Evolutionary conservation across 2,113 vertebrate species (phyloP), one percentile per base, ranked within the genome.

Genomic region (Nycticorax nycticorax): DNA sequence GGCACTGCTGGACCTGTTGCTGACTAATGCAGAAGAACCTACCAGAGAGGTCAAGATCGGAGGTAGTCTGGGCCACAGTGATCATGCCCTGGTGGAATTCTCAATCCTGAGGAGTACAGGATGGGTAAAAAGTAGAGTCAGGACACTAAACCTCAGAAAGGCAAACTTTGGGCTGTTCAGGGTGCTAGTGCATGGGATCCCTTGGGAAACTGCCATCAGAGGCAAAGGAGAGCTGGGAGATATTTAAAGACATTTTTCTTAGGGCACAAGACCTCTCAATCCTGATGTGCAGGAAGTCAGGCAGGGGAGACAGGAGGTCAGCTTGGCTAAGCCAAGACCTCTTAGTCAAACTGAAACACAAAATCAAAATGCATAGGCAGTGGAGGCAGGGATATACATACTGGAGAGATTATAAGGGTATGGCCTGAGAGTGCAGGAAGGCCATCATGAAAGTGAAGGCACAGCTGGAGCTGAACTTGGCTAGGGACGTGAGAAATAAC

Each of bases 31-130:
- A 16, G 37, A 67, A 68, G 53, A 33, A 23, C 16, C 30, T 55
- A 10, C 0, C 0, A 4, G 12, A n/a, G 32, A 30, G 2, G 18
- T 59, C 18, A 69, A 41, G 8, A 28, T 1, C 37, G 28, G 35
- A 33, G 5, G n/a, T 33, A 37, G 19, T 47, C 28, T 63, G 60
- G 37, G 22, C 50, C 27, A 16, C 48, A 69, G 33, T 11, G 22
- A 20, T 33, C n/a, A 52, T 63, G 47, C 35, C 12, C 9, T 15
- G 5, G 30, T 33, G 5, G 21, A 50, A 41, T 52, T 63, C 22
- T 33, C 35, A 52, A 14, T 27, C 28, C 33, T 47, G 35, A 12
- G 8, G 20, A 8, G 14, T 37, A 56, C 12, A 56, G 27, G 9
- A 32, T 24, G 8, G 15, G 32, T 55, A 43, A 43, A 66, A 78